phyloP scores from a whole-genome alignment of 2,888 invertebrate species.

The Andrena trimmerana region DNA sequence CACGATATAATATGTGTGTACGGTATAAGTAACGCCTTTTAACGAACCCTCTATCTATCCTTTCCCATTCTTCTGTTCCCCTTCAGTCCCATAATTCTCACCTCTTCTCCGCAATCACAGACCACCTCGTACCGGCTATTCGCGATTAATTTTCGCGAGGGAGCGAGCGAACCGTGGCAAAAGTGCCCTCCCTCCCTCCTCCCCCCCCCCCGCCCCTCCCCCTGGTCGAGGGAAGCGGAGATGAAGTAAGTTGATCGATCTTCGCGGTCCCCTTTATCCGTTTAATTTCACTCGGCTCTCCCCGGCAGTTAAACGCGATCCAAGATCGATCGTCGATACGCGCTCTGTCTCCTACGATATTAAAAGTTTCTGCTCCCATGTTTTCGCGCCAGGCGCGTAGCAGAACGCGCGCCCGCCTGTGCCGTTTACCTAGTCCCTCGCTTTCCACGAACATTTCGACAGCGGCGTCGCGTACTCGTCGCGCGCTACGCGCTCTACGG shows the following conservation, averaged over 20 bases:
- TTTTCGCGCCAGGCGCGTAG: too few species aligned
- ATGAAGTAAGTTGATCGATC: conserved; percentile 31
- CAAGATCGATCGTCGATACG: conserved; percentile 38
- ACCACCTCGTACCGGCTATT: background rate
- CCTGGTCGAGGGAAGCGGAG: conserved; percentile 16
- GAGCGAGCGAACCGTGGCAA: background rate
- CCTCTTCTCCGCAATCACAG: background rate
- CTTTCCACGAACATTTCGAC: too few species aligned
- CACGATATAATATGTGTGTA: conserved; percentile 35
- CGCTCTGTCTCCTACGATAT: too few species aligned
- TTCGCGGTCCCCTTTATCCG: conserved; percentile 9
- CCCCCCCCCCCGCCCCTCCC: background rate
- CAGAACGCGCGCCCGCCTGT: too few species aligned
- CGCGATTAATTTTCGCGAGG: conserved; percentile 2
- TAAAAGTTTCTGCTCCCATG: too few species aligned
- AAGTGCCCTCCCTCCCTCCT: background rate
- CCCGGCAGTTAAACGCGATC: conserved; percentile 22
- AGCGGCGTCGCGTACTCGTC: too few species aligned
- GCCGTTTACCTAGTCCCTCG: too few species aligned
- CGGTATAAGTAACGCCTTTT: conserved; percentile 14
- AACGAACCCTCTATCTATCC: conserved; percentile 18
- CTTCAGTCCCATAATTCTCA: background rate
- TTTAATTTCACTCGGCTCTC: conserved; percentile 21
- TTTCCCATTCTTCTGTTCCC: background rate
- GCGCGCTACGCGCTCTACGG: too few species aligned